Percentiles rank a stretch among this genome's conserved stretches.
phyloP scores from a whole-genome alignment of 2,113 vertebrate genomes.

The Centropus bengalensis region DNA sequence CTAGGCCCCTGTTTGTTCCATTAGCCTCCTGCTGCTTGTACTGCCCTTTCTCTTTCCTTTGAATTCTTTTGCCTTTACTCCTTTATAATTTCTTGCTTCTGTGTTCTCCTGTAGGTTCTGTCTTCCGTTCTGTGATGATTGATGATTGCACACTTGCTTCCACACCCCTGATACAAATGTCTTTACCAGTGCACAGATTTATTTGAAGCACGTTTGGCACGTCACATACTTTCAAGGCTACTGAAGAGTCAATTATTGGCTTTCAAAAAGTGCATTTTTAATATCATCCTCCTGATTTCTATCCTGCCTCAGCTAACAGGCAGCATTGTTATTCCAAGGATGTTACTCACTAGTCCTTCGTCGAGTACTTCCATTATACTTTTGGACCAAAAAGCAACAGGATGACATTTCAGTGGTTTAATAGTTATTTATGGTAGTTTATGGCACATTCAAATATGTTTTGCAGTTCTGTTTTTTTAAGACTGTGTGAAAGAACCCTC shows the following conservation, averaged over 20 bases:
- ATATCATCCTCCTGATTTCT: background rate
- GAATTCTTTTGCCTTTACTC: background rate
- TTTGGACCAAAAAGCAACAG: background rate
- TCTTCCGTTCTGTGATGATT: background rate
- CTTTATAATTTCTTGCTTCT: background rate
- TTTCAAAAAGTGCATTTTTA: background rate
- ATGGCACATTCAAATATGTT: background rate
- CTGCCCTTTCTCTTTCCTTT: background rate
- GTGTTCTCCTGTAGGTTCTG: background rate
- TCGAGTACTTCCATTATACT: background rate
- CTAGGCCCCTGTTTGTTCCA: background rate
- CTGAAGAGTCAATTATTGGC: background rate
- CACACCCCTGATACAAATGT: background rate
- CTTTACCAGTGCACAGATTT: background rate
- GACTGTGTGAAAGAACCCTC: background rate
- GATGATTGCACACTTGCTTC: background rate
- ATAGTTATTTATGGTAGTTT: background rate
- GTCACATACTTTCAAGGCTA: background rate
- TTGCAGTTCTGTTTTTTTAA: background rate
- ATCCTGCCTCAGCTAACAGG: background rate
- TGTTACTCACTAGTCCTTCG: background rate
- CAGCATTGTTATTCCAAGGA: background rate
- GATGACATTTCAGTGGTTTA: background rate
- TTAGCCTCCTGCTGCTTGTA: background rate
- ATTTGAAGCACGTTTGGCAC: background rate